phyloP scores from a whole-genome alignment of 23 tunicate genomes.

The Corella eumyota region DNA sequence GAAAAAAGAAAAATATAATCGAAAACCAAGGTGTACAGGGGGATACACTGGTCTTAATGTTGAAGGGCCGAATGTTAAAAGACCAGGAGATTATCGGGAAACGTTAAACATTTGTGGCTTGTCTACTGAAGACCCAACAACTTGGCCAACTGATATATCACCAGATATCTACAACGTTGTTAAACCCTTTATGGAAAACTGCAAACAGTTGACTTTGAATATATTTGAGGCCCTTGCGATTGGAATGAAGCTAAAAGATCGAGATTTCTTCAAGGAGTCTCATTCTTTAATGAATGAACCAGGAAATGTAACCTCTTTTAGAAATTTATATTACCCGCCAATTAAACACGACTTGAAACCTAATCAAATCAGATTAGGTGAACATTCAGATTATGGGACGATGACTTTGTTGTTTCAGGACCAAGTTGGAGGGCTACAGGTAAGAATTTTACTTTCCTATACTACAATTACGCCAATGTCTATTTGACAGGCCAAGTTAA shows the following conservation, averaged over 20 bases:
- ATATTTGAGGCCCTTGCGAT: constrained; percentile 29
- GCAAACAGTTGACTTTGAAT: constrained; percentile 12
- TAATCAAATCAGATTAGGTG: constrained; percentile 46
- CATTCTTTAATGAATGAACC: constrained; percentile 22
- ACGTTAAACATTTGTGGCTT: constrained; percentile 25
- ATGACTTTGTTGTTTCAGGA: constrained; percentile 74
- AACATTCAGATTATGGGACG: constrained; percentile 82
- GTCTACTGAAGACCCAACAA: not conserved
- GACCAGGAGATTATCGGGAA: constrained; percentile 52
- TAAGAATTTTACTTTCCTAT: not conserved
- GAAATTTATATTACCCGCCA: constrained; percentile 69
- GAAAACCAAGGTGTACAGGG: no score
- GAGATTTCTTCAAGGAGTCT: constrained; percentile 17
- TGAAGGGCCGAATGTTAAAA: constrained; percentile 31
- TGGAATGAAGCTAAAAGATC: constrained; percentile 51
- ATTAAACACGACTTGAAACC: constrained; percentile 11
- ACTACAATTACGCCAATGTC: no score
- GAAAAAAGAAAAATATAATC: no score
- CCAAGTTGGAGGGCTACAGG: constrained; percentile 63
- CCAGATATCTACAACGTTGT: constrained; percentile 7
- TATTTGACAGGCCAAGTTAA: no score
- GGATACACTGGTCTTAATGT: no score
- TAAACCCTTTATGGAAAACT: constrained; percentile 17
- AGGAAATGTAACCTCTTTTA: constrained; percentile 37
- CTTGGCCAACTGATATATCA: constrained; percentile 47